Evolutionary conservation across 2,113 vertebrate species (phyloP), one percentile per base, ranked within the genome.

Genomic region (Casuarius casuarius): DNA sequence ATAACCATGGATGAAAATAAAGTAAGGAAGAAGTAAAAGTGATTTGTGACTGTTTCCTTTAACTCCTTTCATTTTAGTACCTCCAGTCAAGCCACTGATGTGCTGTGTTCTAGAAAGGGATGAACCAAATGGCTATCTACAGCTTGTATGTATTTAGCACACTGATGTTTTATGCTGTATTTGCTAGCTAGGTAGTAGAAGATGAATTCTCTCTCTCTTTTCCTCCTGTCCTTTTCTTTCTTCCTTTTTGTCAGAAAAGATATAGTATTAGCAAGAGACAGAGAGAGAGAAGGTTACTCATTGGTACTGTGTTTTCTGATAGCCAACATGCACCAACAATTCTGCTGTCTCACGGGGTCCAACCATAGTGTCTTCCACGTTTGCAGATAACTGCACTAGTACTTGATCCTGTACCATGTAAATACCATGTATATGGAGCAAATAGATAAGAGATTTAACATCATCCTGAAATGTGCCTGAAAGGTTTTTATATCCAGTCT

Each of bases 1-100:
- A 35, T 78, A 84, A 79, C 78, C 33, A 49, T 8, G n/a, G 58
- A 81, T 66, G 95, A 91, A 95, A 97, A 96, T 66, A 68, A 87
- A 90, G 67, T 40, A 72, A 94, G 68, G 42, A 85, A 85, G 70
- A 87, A 74, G 29, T 16, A 49, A 54, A 70, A 94, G 68, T 68
- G 82, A 85, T 88, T 56, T 91, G 65, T 4, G 23, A 92, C 33
- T 67, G 15, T 74, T 97, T 73, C 26, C 73, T 89, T 91, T 75
- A 92, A 73, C 54, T 79, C 29, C 21, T 89, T 87, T 58, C 49
- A 77, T 20, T 28, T 62, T 59, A 59, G 29, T 59, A 75, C 56
- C 65, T 8, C 71, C 44, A 86, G 61, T 58, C 65, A 93, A 97
- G 78, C 42, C 74, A 68, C 46, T 93, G 84, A 86, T 76, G 46